Conservation (phyloP, 2,797 vertebrate genomes). For the Neosalanx taihuensis region DNA sequence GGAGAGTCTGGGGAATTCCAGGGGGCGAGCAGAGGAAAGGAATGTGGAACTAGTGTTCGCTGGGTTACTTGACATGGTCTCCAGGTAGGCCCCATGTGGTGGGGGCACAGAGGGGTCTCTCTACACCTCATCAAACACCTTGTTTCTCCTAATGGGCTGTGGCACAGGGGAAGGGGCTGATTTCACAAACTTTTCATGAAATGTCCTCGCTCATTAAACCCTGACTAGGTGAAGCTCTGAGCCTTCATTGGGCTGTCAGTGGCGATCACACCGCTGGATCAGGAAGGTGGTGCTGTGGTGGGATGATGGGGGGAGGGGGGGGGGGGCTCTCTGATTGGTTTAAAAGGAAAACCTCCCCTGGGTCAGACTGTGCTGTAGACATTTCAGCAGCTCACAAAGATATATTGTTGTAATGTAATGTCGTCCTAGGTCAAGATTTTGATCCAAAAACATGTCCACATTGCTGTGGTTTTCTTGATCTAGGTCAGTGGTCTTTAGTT, state of each 20-base stretch:
- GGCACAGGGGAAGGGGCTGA: conserved; percentile 28
- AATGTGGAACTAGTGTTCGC: conserved; percentile 10
- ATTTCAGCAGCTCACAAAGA: conserved; percentile 1
- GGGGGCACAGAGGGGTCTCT: conserved; percentile 32
- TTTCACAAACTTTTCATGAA: conserved; percentile 33
- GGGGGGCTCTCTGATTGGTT: not conserved
- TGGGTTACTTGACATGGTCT: conserved; percentile 18
- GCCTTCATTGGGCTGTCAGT: conserved; percentile 40
- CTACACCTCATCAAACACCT: conserved; percentile 51
- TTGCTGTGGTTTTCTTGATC: conserved; percentile 36
- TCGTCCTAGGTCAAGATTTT: not conserved
- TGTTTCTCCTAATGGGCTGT: conserved; percentile 23
- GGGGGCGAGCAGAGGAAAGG: conserved; percentile 15
- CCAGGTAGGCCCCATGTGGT: conserved; percentile 16
- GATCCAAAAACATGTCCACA: not conserved
- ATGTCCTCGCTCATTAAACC: conserved; percentile 39
- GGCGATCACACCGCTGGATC: conserved; percentile 35
- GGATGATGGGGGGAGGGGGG: not conserved
- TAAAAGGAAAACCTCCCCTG: not conserved
- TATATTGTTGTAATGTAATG: not conserved
- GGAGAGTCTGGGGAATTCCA: conserved; percentile 31
- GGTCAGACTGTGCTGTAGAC: not conserved
- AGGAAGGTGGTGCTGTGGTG: conserved; percentile 9
- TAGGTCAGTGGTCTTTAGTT: conserved; percentile 47
- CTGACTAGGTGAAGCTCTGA: conserved; percentile 37